phyloP scores from a whole-genome alignment of 2,113 vertebrate species.

The Capreolus pygargus region DNA sequence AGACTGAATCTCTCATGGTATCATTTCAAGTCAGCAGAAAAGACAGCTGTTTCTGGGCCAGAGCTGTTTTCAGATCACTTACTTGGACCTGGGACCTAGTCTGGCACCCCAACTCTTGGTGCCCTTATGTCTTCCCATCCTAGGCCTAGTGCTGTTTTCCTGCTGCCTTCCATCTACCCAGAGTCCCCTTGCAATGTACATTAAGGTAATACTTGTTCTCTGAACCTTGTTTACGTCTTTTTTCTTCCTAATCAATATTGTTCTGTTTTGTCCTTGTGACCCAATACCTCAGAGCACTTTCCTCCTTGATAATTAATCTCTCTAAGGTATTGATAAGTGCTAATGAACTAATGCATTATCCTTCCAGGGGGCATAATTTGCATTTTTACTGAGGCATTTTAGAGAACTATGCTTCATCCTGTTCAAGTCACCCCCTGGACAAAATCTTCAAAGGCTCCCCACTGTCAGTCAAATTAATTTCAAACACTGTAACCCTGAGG shows the following conservation, averaged over 20 bases:
- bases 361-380: neutral
- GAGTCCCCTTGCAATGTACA: neutral
- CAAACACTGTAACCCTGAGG: neutral
- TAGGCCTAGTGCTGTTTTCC: neutral
- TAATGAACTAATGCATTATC: neutral
- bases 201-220: neutral
- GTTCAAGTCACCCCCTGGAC: neutral
- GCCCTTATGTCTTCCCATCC: neutral
- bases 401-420: neutral
- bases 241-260: constrained; percentile 12
- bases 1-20: neutral
- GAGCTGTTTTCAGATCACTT: neutral
- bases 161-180: neutral
- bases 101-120: neutral
- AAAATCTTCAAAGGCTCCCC: neutral
- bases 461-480: constrained; percentile 36
- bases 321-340: constrained; percentile 2
- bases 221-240: neutral
- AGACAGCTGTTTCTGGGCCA: neutral
- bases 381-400: constrained; percentile 19
- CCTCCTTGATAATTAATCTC: neutral
- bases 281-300: neutral
- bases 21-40: neutral
- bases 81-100: neutral
- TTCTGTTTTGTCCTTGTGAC: neutral